These are phyloP conservation scores for Apeira syringaria DNA, from an alignment of 2,888 invertebrate species.

Conservation along the genomic window DNA sequence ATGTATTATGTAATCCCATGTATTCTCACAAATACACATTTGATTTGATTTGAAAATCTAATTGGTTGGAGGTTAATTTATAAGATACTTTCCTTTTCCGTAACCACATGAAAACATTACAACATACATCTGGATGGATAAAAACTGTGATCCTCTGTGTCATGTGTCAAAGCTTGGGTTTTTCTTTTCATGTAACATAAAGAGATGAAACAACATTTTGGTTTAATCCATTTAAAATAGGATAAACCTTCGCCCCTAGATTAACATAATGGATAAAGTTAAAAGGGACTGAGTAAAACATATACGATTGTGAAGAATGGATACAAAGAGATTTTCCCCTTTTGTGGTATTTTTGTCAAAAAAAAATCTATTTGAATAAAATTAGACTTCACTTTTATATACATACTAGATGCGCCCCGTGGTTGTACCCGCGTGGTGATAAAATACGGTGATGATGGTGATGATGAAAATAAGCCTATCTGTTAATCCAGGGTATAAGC, in stretches of 20 bases:
- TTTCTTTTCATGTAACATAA: slow-evolving; percentile 40
- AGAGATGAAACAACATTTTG: slow-evolving; percentile 54
- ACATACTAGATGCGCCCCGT: no score
- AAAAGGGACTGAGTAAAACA: slow-evolving; percentile 65
- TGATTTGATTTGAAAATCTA: no score
- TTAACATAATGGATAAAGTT: slow-evolving; percentile 71
- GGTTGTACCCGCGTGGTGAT: no score
- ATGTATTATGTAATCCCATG: no score
- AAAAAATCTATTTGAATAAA: slow-evolving; percentile 48
- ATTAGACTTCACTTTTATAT: slow-evolving; percentile 27
- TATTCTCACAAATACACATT: no score
- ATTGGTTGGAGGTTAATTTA: slow-evolving; percentile 19
- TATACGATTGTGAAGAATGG: slow-evolving; percentile 57
- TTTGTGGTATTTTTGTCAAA: slow-evolving; percentile 66
- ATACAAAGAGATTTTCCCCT: slow-evolving; percentile 61
- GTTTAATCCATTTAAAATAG: slow-evolving; percentile 61
- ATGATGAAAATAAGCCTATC: no score
- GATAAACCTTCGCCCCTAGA: slow-evolving; percentile 66
- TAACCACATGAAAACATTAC: slow-evolving; percentile 25
- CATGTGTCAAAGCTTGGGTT: slow-evolving; percentile 40
- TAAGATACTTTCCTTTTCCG: slow-evolving; percentile 13
- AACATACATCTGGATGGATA: slow-evolving; percentile 25
- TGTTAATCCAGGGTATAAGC: no score
- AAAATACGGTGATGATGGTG: no score
- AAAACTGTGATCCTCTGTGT: slow-evolving; percentile 33